These are phyloP conservation scores for Telmatochromis sp. DNA, from an alignment of 2,113 vertebrate species.

Conservation along the genomic window DNA sequence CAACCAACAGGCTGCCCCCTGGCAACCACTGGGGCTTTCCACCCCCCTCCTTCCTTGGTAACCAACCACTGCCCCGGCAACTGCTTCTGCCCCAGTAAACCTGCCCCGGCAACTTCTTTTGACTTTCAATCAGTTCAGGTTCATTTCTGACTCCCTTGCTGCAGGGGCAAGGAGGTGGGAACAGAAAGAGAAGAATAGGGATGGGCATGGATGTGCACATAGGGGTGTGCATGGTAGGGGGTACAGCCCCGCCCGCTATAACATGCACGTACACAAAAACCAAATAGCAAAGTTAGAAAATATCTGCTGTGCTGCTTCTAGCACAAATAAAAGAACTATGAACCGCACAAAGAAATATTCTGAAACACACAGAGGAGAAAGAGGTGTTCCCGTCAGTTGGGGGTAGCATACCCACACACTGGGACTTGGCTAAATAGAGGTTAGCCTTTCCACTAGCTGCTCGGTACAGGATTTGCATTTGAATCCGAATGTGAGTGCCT, in stretches of 20 bases:
- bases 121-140: slow-evolving; percentile 69
- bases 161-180: slow-evolving; percentile 14
- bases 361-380: slow-evolving; percentile 28
- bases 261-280: background rate
- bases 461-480: slow-evolving; percentile 69
- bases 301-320: background rate
- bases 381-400: slow-evolving; percentile 45
- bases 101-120: slow-evolving; percentile 68
- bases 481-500: slow-evolving; percentile 66
- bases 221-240: background rate
- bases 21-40: slow-evolving; percentile 11
- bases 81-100: slow-evolving; percentile 67
- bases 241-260: background rate
- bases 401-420: slow-evolving; percentile 39
- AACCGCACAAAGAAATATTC: background rate
- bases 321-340: background rate
- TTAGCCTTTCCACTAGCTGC: slow-evolving; percentile 52
- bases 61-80: slow-evolving; percentile 60
- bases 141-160: slow-evolving; percentile 48
- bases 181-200: slow-evolving; percentile 10
- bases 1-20: slow-evolving; percentile 26
- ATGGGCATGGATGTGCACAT: slow-evolving; percentile 13
- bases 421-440: slow-evolving; percentile 61
- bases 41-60: slow-evolving; percentile 12
- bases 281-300: background rate